A percentile compares a stretch with the other conserved stretches of the same genome.
Conservation (phyloP, 2,888 invertebrate species). For the Taenaris catops region DNA sequence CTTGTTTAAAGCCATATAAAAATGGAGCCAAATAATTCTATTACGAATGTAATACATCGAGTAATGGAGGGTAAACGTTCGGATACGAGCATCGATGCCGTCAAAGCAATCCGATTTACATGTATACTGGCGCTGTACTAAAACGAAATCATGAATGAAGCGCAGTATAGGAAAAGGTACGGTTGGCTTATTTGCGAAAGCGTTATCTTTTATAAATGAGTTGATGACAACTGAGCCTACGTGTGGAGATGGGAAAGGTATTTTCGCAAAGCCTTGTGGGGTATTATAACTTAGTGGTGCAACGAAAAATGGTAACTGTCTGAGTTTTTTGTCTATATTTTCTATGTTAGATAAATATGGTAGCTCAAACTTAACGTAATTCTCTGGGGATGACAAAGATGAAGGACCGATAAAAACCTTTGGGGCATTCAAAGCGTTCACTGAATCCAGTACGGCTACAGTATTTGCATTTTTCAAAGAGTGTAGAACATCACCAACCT, state of each 20-base stretch:
- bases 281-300: conserved; percentile 91
- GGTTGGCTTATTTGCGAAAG: conserved; percentile 31
- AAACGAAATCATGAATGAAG: conserved; percentile 80
- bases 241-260: conserved; percentile 91
- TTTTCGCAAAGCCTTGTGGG: conserved; percentile 91
- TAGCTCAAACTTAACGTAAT: conserved; percentile 89
- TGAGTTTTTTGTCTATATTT: conserved; percentile 84
- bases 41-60: conserved; percentile 65
- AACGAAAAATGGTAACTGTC: conserved; percentile 90
- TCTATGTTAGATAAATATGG: conserved; percentile 90
- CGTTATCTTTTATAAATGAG: conserved; percentile 55
- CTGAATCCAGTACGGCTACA: conserved; percentile 88
- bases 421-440: conserved; percentile 83
- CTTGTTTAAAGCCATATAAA: conserved; percentile 30
- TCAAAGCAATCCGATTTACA: conserved; percentile 76
- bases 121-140: conserved; percentile 71
- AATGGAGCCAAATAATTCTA: conserved; percentile 39
- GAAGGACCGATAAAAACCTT: conserved; percentile 91
- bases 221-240: conserved; percentile 92
- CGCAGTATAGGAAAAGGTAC: conserved; percentile 73
- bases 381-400: conserved; percentile 83
- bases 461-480: conserved; percentile 85
- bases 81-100: conserved; percentile 60
- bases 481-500: conserved; percentile 85
- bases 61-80: conserved; percentile 57